Evolutionary conservation across 2,888 invertebrate genomes (phyloP).

Genomic region (Himalopsyche kuldschensis): DNA sequence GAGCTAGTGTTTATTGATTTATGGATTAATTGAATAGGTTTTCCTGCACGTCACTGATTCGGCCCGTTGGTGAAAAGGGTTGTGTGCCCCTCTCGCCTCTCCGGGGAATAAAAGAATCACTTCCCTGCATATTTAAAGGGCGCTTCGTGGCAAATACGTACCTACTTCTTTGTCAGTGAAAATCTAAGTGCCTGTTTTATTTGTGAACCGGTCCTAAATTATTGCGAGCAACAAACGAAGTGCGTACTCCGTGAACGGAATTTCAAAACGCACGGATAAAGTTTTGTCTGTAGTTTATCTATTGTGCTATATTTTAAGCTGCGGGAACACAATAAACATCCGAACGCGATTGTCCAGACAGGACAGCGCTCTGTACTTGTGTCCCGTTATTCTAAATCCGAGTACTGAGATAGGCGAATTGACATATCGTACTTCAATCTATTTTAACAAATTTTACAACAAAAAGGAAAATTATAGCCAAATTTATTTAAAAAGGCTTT

Average conservation of each 20-base stretch:
- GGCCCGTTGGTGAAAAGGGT: background rate
- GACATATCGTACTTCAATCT: no score
- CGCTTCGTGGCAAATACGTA: background rate
- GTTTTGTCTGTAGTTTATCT: background rate
- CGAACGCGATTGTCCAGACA: no score
- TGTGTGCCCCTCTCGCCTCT: background rate
- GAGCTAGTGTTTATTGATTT: no score
- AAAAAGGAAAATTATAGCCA: no score
- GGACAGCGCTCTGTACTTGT: no score
- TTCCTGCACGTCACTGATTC: background rate
- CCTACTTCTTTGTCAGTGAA: background rate
- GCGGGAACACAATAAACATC: no score
- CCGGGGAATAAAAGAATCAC: background rate
- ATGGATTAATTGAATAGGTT: background rate
- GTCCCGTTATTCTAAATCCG: no score
- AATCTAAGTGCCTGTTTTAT: background rate
- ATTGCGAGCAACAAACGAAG: background rate
- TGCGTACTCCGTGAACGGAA: background rate
- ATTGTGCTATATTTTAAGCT: background rate
- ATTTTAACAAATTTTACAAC: no score
- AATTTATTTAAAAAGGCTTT: no score
- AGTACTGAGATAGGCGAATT: no score
- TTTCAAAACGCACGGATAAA: background rate
- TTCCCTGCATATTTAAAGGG: background rate
- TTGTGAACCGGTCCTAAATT: background rate